These are phyloP conservation scores for Anabacerthia variegaticeps DNA, from an alignment of 2,797 vertebrate genomes.

Conservation along the genomic window DNA sequence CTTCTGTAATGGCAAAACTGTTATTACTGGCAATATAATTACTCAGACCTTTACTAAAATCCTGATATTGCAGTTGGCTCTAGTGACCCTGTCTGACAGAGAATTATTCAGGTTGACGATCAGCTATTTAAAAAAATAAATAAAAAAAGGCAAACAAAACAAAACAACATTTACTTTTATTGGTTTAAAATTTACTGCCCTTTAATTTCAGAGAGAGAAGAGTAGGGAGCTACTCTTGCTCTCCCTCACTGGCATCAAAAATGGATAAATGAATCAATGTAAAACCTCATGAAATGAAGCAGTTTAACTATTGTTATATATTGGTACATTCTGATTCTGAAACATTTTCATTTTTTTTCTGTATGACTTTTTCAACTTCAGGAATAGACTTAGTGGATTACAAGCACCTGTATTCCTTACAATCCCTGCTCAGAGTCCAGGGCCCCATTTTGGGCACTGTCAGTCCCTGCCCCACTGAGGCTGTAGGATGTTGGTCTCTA, in stretches of 20 bases:
- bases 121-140: not conserved
- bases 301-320: constrained; percentile 23
- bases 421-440: not conserved
- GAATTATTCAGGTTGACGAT: constrained; percentile 66
- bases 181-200: constrained; percentile 68
- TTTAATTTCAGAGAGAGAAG: constrained; percentile 58
- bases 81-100: constrained; percentile 49
- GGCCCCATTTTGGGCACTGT: not conserved
- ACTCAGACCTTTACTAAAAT: constrained; percentile 61
- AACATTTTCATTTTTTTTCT: not conserved
- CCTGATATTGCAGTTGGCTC: constrained; percentile 58
- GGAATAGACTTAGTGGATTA: not conserved
- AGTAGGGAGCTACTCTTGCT: constrained; percentile 27
- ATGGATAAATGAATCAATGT: constrained; percentile 54
- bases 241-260: constrained; percentile 40
- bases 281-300: constrained; percentile 58
- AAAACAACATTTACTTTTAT: constrained; percentile 51
- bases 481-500: fast-evolving
- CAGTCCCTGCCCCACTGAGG: not conserved
- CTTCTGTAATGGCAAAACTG: constrained; percentile 58
- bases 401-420: not conserved
- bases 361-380: not conserved
- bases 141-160: not conserved
- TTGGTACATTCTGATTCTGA: not conserved
- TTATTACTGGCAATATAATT: constrained; percentile 67